Percentiles rank a stretch among this genome's conserved stretches.
These are phyloP conservation scores for Chamaea fasciata DNA, from an alignment of 2,113 vertebrate species.

Conservation along the genomic window DNA sequence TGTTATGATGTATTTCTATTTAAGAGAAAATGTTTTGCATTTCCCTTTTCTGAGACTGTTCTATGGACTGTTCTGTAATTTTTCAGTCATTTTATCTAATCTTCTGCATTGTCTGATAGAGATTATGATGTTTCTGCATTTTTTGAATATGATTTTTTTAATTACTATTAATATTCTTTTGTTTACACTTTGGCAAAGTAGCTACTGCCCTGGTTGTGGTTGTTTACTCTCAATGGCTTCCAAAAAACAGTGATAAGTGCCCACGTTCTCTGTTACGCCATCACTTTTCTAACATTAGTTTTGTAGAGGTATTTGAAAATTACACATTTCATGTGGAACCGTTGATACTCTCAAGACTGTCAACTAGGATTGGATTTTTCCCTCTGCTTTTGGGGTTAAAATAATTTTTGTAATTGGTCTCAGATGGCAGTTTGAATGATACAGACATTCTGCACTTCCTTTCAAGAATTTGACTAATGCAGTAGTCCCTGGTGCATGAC, in stretches of 20 bases:
- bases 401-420: slow-evolving; percentile 49
- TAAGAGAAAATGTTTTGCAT: background rate
- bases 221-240: background rate
- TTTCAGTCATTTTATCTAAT: background rate
- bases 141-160: background rate
- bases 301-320: background rate
- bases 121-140: background rate
- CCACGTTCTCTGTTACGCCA: background rate
- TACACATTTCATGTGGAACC: background rate
- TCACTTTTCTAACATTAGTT: background rate
- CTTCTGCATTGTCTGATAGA: background rate
- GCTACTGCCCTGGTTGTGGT: background rate
- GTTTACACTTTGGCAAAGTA: background rate
- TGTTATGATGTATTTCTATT: background rate
- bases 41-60: background rate
- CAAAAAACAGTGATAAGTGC: background rate
- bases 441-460: background rate
- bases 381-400: slow-evolving; percentile 17
- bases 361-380: background rate
- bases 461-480: slow-evolving; percentile 40
- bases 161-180: background rate
- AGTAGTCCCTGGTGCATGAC: slow-evolving; percentile 33
- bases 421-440: slow-evolving; percentile 28
- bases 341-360: background rate
- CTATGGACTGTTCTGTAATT: background rate